Evolutionary conservation across 2,113 vertebrate species (phyloP), one percentile per base, ranked within the genome.

Genomic region (Saccopteryx leptura): DNA sequence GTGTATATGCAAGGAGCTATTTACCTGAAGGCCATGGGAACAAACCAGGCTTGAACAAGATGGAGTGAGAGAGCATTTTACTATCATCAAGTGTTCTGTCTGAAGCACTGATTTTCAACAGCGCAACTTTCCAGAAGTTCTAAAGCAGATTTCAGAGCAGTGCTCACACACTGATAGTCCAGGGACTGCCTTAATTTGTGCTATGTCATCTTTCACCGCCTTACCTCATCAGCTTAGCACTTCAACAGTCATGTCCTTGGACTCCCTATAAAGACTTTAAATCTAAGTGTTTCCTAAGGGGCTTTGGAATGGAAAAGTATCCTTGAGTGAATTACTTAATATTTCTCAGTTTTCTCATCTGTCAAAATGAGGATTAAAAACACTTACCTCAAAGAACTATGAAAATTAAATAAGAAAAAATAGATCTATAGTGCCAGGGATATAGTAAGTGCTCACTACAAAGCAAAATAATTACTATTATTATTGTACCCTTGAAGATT

Each of bases 291-390:
- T 93, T 85, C 56, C 15, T 9, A 7, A 63, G 21, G 9, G 46
- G 21, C 31, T 84, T 94, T 31, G 58, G 33, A 79, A 48, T 71
- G 60, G 19, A 50, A 69, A 48, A 58, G 28, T 31, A 12, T 61
- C 46, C 52, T 80, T 7, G 0, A 87, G 52, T 80, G 87, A 76
- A 50, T 81, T 23, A 91, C 68, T 81, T 63, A 63, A 31, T 60
- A 80, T 68, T 72, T 81, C 61, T 76, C 24, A 63, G 74, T 91
- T 93, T 91, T 82, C 72, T 93, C 13, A 86, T 79, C 63, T 92
- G 21, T 80, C 65, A 93, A 72, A 96, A 61, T 86, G n/a, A 48
- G 9, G 28, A 17, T 93, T 93, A 60, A 88, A 92, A 91, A 71
- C 10, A 65, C 46, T 28, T 61, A 93, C 31, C 31, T 74, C 26